A percentile compares a stretch with the other conserved stretches of the same genome.
Evolutionary conservation across 2,888 invertebrate species (phyloP).

Genomic region (Machimus rusticus): DNA sequence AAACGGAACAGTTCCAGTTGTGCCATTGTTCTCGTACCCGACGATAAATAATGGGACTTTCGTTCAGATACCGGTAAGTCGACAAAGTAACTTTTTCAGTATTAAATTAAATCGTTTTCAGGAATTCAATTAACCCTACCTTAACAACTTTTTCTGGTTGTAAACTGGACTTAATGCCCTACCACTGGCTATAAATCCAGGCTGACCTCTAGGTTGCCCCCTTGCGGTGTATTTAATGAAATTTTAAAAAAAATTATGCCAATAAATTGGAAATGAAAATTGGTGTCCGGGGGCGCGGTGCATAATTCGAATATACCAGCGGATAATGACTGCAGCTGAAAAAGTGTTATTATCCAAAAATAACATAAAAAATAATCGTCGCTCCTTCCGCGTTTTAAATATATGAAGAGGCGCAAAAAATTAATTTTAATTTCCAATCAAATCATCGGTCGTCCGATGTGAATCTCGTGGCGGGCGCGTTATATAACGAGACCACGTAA

Average conservation of each 20-base stretch:
- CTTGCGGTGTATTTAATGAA: not conserved
- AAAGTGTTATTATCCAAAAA: not conserved
- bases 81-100: not conserved
- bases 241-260: not conserved
- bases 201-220: not conserved
- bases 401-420: not conserved
- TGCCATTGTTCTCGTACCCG: slow-evolving; percentile 85
- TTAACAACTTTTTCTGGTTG: not conserved
- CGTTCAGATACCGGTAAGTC: slow-evolving; percentile 89
- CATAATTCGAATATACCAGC: not conserved
- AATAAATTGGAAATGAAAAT: slow-evolving; percentile 14
- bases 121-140: slow-evolving; percentile 1
- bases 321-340: not conserved
- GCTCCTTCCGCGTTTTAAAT: not conserved
- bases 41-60: slow-evolving; percentile 85
- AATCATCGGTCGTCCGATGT: not conserved
- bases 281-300: not conserved
- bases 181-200: not conserved
- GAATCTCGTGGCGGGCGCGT: not conserved
- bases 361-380: not conserved
- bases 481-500: slow-evolving; percentile 10
- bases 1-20: slow-evolving; percentile 86
- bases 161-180: not conserved
- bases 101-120: not conserved
- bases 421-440: not conserved